Percentiles rank a stretch among this genome's conserved stretches.
Evolutionary conservation across 1,140 invertebrate genomes (phyloP).

Genomic region (Apis laboriosa): DNA sequence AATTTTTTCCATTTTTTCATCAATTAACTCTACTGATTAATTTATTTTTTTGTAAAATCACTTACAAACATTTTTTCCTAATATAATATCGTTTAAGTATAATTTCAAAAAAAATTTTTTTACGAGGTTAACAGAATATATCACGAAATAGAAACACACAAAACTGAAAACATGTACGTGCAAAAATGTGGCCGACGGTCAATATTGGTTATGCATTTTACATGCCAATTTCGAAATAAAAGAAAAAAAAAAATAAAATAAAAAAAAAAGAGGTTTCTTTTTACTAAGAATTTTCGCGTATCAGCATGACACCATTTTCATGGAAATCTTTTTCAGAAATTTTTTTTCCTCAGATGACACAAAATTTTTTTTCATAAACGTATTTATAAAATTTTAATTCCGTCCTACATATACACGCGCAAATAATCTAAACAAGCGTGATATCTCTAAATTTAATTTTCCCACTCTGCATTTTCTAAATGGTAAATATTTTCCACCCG

Average conservation of each 20-base stretch:
- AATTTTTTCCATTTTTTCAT: no score
- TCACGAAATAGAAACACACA: neutral
- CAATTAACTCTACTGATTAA: no score
- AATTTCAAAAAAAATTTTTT: neutral
- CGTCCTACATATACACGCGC: neutral
- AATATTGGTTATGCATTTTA: neutral
- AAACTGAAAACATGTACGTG: neutral
- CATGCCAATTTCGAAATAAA: neutral
- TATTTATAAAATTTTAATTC: neutral
- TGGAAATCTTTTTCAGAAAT: neutral
- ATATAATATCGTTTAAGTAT: no score
- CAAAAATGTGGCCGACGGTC: neutral
- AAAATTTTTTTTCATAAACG: neutral
- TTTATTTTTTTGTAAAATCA: no score
- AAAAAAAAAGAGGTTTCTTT: no score
- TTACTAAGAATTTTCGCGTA: neutral
- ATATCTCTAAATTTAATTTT: neutral
- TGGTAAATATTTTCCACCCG: neutral
- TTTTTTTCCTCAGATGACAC: neutral
- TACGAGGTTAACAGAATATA: neutral
- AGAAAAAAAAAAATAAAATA: no score
- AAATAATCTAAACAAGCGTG: neutral
- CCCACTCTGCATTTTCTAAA: neutral
- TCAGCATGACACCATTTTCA: neutral
- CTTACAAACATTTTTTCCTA: no score